Evolutionary conservation across 2,113 vertebrate species (phyloP), one percentile per base, ranked within the genome.

Genomic region (Ploceus nigricollis): DNA sequence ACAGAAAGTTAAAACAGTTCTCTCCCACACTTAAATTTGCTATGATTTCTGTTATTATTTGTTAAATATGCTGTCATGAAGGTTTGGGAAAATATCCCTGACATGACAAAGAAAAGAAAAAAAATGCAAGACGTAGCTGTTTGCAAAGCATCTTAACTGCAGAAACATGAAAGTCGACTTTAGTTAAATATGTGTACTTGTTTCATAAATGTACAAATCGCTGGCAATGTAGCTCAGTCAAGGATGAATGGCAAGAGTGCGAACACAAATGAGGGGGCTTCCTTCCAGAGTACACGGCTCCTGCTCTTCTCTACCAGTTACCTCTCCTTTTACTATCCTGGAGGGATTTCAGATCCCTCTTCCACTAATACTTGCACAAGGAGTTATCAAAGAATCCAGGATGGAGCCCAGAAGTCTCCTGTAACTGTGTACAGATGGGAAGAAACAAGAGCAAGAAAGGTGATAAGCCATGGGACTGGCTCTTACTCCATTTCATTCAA

Each of bases 391-490:
- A 70, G 31, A 61, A 68, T 30, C 15, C 24, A 83, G 13, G 11
- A 60, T 25, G 9, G 13, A 21, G 22, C 8, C 42, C 11, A 61
- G 8, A 76, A 69, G 3, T 69, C 40, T 71, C 9, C 30, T 56
- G 15, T 15, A 60, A 15, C 25, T 47, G 4, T 8, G 10, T 27
- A 40, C 8, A 39, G 24, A 31, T 2, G 4, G 12, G 44, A 11
- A 75, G 21, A 77, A 91, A 79, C 2, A 56, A 51, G 10, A 82
- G 3, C 16, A 82, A 45, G 24, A 39, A 75, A 71, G 27, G 17
- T 1, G 0, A 20, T 45, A 56, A 66, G 2, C 11, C 37, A 42
- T 35, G 15, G 20, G 7, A 39, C 14, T 61, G 13, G 6, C 8
- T 81, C 23, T 71, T 79, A 13, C 60, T 92, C 56, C 21, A 21